A percentile compares a stretch with the other conserved stretches of the same genome.
Evolutionary conservation across 2,113 vertebrate genomes (phyloP).

Genomic region (Mormoops blainvillei): DNA sequence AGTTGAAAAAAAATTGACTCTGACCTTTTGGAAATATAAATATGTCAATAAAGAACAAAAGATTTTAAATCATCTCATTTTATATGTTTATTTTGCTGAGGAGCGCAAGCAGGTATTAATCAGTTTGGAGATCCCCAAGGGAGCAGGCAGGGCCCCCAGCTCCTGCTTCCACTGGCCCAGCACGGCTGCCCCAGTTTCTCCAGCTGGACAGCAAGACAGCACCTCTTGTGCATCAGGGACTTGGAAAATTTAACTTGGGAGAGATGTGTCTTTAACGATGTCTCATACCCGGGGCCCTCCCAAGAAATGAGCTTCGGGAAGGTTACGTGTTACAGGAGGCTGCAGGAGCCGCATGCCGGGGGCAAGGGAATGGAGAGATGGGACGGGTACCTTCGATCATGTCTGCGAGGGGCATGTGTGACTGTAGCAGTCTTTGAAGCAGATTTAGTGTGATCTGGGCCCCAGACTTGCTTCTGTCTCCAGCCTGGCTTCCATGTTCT

Average conservation of each 20-base stretch:
- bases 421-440: not conserved
- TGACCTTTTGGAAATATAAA: slow-evolving; percentile 61
- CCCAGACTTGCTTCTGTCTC: not conserved
- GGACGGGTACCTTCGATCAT: not conserved
- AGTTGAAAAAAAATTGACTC: not conserved
- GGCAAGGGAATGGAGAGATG: not conserved
- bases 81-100: slow-evolving; percentile 27
- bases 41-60: slow-evolving; percentile 1
- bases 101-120: not conserved
- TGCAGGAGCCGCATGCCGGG: not conserved
- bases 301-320: not conserved
- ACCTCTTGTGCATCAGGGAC: not conserved
- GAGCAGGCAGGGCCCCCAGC: not conserved
- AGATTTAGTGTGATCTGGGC: not conserved
- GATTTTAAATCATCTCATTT: slow-evolving; percentile 22
- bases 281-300: not conserved
- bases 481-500: not conserved
- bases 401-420: rapidly evolving
- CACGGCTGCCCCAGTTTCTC: not conserved
- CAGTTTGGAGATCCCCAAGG: not conserved
- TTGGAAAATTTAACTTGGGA: not conserved
- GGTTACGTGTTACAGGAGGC: not conserved
- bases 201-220: not conserved
- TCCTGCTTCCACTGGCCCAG: not conserved
- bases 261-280: not conserved